Base-by-base conservation (phyloP, 2,797 vertebrate species). In the Platyrinchus mystaceus region DNA sequence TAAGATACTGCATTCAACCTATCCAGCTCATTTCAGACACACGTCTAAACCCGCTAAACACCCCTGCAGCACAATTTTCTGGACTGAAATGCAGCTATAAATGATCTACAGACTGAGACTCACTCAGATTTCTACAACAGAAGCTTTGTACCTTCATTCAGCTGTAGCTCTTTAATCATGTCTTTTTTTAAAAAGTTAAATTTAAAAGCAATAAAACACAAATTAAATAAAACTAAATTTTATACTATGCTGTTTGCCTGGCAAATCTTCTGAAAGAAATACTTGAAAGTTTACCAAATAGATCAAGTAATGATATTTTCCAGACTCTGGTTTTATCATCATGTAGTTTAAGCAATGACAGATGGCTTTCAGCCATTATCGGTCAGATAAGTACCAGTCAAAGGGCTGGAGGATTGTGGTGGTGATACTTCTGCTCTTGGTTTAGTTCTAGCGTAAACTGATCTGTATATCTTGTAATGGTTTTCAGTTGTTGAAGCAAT, bases 271-370 rank as follows among this genome's bases (percentile, higher is more conserved):
- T 81, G 64, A 95, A 95, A 97, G 89, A 95, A 96, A 85, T 56
- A 89, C 84, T 86, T 94, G 84, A 90, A 94, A 77, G 66, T 55
- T 86, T 85, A 93, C 92, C 89, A 95, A 94, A 83, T 28, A 92
- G 84, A 97, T 96, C 96, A 96, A 96, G 60, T 36, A 86, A 83
- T 91, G 91, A 97, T 93, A 94, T 93, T 96, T 96, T 94, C 93
- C 96, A 96, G 95, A 75, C 87, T 95, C 87, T 96, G 92, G 52
- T 95, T 97, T 97, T 97, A 97, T 97, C 95, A 95, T 95, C 94
- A 95, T 66, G 81, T 90, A 92, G 50, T 92, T 95, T 95, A 93
- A 88, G 90, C 74, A 92, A 94, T 82, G 93, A 93, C 58, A 90
- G 77, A 89, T 89, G 74, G 63, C 63, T 93, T 87, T 95, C 62